These are phyloP conservation scores for Dreissena polymorpha DNA, from an alignment of 1,140 invertebrate genomes.

Conservation along the genomic window DNA sequence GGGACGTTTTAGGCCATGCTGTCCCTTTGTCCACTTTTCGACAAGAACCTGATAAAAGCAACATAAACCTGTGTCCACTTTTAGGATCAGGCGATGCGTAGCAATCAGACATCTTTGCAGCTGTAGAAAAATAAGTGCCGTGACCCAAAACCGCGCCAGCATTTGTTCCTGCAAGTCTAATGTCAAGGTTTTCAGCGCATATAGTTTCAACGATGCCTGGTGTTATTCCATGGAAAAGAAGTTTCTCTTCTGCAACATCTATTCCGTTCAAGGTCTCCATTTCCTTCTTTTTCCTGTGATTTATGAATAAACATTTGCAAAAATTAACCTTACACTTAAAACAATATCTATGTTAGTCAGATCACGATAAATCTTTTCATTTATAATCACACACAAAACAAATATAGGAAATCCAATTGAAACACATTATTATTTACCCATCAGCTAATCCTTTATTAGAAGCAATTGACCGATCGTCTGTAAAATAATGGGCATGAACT, in stretches of 20 bases:
- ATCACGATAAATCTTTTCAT: too few relatives aligned
- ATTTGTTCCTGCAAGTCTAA: neutral
- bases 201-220: neutral
- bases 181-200: neutral
- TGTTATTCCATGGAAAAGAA: neutral
- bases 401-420: too few relatives aligned
- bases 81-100: neutral
- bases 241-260: neutral
- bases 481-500: too few relatives aligned
- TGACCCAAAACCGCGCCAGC: neutral
- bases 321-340: too few relatives aligned
- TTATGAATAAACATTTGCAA: too few relatives aligned
- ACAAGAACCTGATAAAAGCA: conserved; percentile 64
- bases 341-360: too few relatives aligned
- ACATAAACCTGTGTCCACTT: conserved; percentile 57
- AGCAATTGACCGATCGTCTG: too few relatives aligned
- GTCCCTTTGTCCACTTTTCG: conserved; percentile 64
- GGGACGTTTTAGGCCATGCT: conserved; percentile 56
- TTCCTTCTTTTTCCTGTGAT: neutral
- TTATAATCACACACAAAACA: too few relatives aligned
- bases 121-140: neutral
- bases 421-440: too few relatives aligned
- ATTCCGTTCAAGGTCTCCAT: neutral
- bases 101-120: neutral
- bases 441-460: too few relatives aligned